Conservation (phyloP, 2,113 vertebrate species). For the Casuarius casuarius region DNA sequence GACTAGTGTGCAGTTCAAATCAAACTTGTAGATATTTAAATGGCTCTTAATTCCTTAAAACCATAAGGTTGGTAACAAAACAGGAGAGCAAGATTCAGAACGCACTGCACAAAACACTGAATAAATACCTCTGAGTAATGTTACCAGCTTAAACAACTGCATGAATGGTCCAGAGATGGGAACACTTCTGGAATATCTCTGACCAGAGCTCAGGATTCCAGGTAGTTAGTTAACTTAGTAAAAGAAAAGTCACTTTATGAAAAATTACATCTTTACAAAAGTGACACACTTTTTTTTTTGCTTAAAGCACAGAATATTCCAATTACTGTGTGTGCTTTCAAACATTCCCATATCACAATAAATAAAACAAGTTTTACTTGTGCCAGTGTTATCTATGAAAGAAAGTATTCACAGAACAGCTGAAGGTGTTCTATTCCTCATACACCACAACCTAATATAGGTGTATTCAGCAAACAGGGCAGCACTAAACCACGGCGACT, state of each 20-base stretch:
- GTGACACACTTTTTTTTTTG: conserved; percentile 15
- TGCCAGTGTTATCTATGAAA: conserved; percentile 6
- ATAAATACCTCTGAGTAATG: conserved; percentile 60
- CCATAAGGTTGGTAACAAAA: conserved; percentile 59
- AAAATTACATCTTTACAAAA: conserved; percentile 66
- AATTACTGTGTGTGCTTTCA: conserved; percentile 46
- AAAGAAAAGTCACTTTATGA: conserved; percentile 62
- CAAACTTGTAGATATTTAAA: conserved; percentile 40
- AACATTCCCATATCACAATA: conserved; percentile 58
- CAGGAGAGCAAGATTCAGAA: conserved; percentile 64
- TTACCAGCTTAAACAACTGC: conserved; percentile 48
- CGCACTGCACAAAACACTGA: conserved; percentile 66
- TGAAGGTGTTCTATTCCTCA: background rate
- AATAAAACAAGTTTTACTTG: conserved; percentile 38
- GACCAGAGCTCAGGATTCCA: conserved; percentile 16
- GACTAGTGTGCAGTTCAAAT: conserved; percentile 63
- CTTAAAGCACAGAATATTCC: conserved; percentile 51
- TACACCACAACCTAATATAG: conserved; percentile 60
- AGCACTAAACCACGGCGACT: background rate
- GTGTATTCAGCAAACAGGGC: conserved; percentile 48
- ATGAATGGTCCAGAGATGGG: background rate
- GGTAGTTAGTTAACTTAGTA: conserved; percentile 21
- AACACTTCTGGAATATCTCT: background rate
- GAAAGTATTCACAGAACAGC: conserved; percentile 44
- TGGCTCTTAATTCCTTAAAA: conserved; percentile 72